phyloP scores from a whole-genome alignment of 37 sponge, comb jelly and placozoan genomes.

The Aplysina aerophoba region DNA sequence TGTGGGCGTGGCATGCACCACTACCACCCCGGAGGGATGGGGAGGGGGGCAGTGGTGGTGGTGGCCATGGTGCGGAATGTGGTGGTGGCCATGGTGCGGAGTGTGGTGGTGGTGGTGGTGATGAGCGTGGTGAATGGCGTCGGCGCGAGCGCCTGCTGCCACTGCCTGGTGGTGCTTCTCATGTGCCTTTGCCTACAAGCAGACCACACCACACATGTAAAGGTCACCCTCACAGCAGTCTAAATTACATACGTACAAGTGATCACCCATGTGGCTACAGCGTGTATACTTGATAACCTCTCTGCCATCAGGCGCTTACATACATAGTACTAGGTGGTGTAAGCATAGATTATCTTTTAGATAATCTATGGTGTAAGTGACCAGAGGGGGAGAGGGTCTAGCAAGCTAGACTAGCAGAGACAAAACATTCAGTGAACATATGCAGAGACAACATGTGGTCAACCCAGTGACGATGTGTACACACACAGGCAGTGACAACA shows the following conservation, averaged over 20 bases:
- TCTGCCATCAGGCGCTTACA: no score
- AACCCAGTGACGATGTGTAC: no score
- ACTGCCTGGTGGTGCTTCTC: slow-evolving; percentile 68
- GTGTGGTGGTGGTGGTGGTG: slow-evolving; percentile 51
- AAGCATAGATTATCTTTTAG: no score
- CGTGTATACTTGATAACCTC: no score
- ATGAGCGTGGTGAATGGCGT: slow-evolving; percentile 50
- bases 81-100: slow-evolving; percentile 5
- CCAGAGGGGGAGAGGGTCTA: no score
- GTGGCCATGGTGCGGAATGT: slow-evolving; percentile 34
- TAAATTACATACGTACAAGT: not conserved
- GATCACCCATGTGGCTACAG: no score
- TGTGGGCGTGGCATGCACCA: slow-evolving; percentile 35
- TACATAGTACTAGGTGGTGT: no score
- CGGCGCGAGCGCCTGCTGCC: slow-evolving; percentile 54
- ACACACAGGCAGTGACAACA: not conserved
- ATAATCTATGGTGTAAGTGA: no score
- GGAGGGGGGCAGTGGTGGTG: slow-evolving; percentile 40
- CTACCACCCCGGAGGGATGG: slow-evolving; percentile 42
- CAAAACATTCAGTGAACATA: no score
- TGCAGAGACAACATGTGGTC: no score
- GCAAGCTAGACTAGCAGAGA: no score
- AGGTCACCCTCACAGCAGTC: not conserved
- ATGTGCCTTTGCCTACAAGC: slow-evolving; percentile 53
- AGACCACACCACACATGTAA: not conserved